phyloP scores from a whole-genome alignment of 2,888 invertebrate genomes.

The Cosmia trapezina region DNA sequence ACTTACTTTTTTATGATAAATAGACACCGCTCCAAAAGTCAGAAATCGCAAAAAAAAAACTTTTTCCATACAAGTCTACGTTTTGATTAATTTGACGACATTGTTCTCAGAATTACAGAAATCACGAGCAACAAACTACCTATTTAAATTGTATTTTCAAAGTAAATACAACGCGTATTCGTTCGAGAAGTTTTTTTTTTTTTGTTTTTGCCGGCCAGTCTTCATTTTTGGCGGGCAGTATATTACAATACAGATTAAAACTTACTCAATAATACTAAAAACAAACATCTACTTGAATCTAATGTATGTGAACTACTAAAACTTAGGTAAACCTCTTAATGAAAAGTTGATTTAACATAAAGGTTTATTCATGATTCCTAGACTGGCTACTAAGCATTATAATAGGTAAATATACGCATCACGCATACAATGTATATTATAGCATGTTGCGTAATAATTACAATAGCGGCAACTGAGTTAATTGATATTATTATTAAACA shows the following conservation, averaged over 20 bases:
- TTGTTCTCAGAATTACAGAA: too few relatives aligned
- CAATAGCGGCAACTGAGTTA: neutral
- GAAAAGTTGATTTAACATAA: conserved; percentile 14
- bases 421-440: neutral
- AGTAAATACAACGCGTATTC: too few relatives aligned
- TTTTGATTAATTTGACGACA: too few relatives aligned
- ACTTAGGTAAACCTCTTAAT: conserved; percentile 6
- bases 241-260: neutral
- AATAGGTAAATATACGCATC: neutral
- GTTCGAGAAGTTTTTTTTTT: too few relatives aligned
- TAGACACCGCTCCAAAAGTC: too few relatives aligned
- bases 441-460: neutral
- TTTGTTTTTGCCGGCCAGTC: too few relatives aligned
- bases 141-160: too few relatives aligned
- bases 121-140: too few relatives aligned
- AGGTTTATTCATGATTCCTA: conserved; percentile 17
- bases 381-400: neutral
- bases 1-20: too few relatives aligned
- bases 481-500: neutral
- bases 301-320: neutral
- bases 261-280: conserved; percentile 6
- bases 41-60: too few relatives aligned
- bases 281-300: neutral
- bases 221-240: too few relatives aligned
- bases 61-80: too few relatives aligned